phyloP scores from a whole-genome alignment of 2,888 invertebrate species.

The Dyspetes luteomarginatus region DNA sequence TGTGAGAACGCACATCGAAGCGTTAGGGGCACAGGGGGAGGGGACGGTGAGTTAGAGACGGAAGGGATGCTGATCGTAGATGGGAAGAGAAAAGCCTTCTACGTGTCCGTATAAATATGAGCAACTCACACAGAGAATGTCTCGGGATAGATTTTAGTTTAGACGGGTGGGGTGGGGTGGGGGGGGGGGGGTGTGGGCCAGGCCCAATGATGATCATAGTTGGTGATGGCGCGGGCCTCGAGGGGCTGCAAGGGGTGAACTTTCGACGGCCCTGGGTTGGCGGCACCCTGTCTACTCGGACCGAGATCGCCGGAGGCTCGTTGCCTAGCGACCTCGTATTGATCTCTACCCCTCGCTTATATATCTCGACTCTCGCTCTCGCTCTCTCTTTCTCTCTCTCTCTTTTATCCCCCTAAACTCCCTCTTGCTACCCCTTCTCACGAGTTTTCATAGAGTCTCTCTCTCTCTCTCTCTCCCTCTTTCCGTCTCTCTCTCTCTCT shows the following conservation, averaged over 20 bases:
- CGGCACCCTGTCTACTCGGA: slow-evolving; percentile 87
- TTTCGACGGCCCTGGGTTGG: slow-evolving; percentile 83
- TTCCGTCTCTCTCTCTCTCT: slow-evolving; percentile 31
- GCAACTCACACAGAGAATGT: not conserved
- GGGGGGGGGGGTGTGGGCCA: too few species aligned
- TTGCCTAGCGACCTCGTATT: slow-evolving; percentile 84
- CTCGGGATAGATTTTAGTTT: slow-evolving; percentile 16
- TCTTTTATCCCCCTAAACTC: slow-evolving; percentile 39
- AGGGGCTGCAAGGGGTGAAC: slow-evolving; percentile 80
- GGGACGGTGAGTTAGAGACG: slow-evolving; percentile 42
- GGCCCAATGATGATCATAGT: slow-evolving; percentile 76
- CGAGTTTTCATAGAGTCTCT: slow-evolving; percentile 36
- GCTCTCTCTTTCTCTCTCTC: slow-evolving; percentile 55
- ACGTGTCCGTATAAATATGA: slow-evolving; percentile 28
- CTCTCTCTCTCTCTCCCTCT: slow-evolving; percentile 41
- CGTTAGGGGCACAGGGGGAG: slow-evolving; percentile 9
- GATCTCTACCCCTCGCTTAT: slow-evolving; percentile 80
- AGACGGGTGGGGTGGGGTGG: slow-evolving; percentile 49
- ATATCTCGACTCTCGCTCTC: slow-evolving; percentile 78
- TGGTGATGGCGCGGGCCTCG: slow-evolving; percentile 79
- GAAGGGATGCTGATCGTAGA: slow-evolving; percentile 26
- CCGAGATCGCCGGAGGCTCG: slow-evolving; percentile 83
- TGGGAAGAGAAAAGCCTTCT: slow-evolving; percentile 56
- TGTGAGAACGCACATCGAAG: not conserved
- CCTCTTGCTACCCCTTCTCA: slow-evolving; percentile 20